Conservation (phyloP, 1,140 invertebrate species). For the Drosophila neocordata region DNA sequence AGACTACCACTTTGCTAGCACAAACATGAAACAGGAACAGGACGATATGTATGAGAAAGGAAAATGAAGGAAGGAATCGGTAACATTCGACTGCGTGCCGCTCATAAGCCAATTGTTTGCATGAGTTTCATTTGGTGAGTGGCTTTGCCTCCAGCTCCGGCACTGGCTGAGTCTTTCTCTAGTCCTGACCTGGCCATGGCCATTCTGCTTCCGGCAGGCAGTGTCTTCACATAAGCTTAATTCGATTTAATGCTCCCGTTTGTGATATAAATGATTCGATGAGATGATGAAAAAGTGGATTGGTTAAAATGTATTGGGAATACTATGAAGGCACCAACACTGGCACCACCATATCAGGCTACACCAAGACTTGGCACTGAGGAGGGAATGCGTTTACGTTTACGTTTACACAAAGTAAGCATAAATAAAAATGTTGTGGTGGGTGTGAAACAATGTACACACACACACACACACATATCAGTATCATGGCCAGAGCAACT, state of each 20-base stretch:
- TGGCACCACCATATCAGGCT: not conserved
- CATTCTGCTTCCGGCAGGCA: slow-evolving; percentile 53
- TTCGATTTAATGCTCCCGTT: slow-evolving; percentile 82
- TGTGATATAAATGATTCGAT: slow-evolving; percentile 82
- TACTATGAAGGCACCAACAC: slow-evolving; percentile 32
- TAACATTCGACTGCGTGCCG: slow-evolving; percentile 52
- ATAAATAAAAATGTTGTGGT: slow-evolving; percentile 74
- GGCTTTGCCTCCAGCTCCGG: slow-evolving; percentile 34
- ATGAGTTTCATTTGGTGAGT: slow-evolving; percentile 78
- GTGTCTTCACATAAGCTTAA: slow-evolving; percentile 78
- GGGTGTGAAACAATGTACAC: slow-evolving; percentile 54
- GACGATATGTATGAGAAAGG: not conserved
- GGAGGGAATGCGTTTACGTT: slow-evolving; percentile 60
- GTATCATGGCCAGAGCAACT: slow-evolving; percentile 19
- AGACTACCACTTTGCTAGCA: slow-evolving; percentile 32
- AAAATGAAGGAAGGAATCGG: not conserved
- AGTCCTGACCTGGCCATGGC: slow-evolving; percentile 27
- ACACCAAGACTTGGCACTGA: not conserved
- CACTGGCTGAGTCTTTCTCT: slow-evolving; percentile 11
- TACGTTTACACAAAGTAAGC: slow-evolving; percentile 78
- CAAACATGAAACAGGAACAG: slow-evolving; percentile 29
- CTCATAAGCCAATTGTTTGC: slow-evolving; percentile 81
- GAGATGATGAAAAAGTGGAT: slow-evolving; percentile 82
- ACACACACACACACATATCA: slow-evolving; percentile 11
- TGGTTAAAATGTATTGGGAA: slow-evolving; percentile 81